These are phyloP conservation scores for Protodeltote pygarga DNA, from an alignment of 2,888 invertebrate species.

Conservation along the genomic window DNA sequence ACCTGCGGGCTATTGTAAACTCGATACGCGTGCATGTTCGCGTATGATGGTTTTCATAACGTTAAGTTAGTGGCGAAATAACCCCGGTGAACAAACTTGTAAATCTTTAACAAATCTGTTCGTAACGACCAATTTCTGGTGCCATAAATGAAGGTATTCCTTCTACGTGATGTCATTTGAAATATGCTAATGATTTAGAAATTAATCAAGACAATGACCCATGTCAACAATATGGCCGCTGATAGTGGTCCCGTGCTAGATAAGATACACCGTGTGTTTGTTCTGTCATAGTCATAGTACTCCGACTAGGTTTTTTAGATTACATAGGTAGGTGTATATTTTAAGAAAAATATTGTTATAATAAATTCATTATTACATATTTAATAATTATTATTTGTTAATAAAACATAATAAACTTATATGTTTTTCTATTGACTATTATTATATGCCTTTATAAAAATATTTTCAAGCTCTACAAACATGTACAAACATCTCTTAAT, in stretches of 20 bases:
- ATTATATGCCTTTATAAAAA: too few relatives aligned
- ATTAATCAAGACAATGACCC: constrained; percentile 60
- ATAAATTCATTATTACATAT: too few relatives aligned
- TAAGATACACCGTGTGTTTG: constrained; percentile 49
- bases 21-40: constrained; percentile 15
- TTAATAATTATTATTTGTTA: too few relatives aligned
- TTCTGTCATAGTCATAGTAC: constrained; percentile 29
- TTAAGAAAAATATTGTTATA: constrained; percentile 40
- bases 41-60: constrained; percentile 3
- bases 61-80: neutral
- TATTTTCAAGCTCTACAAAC: too few relatives aligned
- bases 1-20: constrained; percentile 12
- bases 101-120: constrained; percentile 19
- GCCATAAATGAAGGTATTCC: constrained; percentile 14
- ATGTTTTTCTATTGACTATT: too few relatives aligned
- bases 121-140: constrained; percentile 20
- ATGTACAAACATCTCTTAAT: too few relatives aligned
- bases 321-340: constrained; percentile 21
- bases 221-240: constrained; percentile 61
- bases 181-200: constrained; percentile 59
- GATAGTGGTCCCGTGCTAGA: constrained; percentile 59
- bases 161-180: constrained; percentile 16
- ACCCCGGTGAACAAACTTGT: constrained; percentile 19
- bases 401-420: too few relatives aligned
- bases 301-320: constrained; percentile 16